These are phyloP conservation scores for Forbesichthys papilliferus DNA, from an alignment of 2,113 vertebrate species.

Conservation along the genomic window DNA sequence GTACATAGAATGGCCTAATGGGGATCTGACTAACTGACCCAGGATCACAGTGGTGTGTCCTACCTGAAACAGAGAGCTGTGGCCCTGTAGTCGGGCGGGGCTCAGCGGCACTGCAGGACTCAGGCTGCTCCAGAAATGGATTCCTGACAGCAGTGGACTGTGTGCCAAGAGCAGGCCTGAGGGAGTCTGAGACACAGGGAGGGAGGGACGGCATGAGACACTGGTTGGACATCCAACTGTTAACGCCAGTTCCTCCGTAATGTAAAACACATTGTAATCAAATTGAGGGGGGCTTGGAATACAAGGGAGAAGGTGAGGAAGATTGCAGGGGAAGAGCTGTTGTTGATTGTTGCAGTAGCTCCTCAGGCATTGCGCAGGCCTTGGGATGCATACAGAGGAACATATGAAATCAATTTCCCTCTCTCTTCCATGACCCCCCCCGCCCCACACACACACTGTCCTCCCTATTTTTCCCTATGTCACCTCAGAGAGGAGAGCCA, in stretches of 20 bases:
- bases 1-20: no score
- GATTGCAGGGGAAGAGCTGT: not conserved
- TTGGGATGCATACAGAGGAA: slow-evolving; percentile 52
- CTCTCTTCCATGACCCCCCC: slow-evolving; percentile 28
- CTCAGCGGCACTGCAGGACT: slow-evolving; percentile 92
- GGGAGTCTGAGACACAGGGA: slow-evolving; percentile 78
- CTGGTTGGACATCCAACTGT: slow-evolving; percentile 12
- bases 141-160: slow-evolving; percentile 90
- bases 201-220: not conserved
- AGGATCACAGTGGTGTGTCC: slow-evolving; percentile 22
- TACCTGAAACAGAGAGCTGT: slow-evolving; percentile 93
- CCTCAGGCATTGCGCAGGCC: slow-evolving; percentile 16
- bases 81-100: slow-evolving; percentile 93
- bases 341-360: slow-evolving; percentile 6
- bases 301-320: slow-evolving; percentile 51
- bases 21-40: no score
- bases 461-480: slow-evolving; percentile 56
- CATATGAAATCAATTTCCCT: slow-evolving; percentile 78
- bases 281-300: slow-evolving; percentile 41
- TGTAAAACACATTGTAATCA: slow-evolving; percentile 60
- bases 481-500: slow-evolving; percentile 73
- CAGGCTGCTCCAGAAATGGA: slow-evolving; percentile 97
- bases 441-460: not conserved
- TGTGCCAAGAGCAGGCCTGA: slow-evolving; percentile 90
- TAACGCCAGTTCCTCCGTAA: slow-evolving; percentile 36